phyloP scores from a whole-genome alignment of 2,113 vertebrate species.

The Hippocampus barbouri region DNA sequence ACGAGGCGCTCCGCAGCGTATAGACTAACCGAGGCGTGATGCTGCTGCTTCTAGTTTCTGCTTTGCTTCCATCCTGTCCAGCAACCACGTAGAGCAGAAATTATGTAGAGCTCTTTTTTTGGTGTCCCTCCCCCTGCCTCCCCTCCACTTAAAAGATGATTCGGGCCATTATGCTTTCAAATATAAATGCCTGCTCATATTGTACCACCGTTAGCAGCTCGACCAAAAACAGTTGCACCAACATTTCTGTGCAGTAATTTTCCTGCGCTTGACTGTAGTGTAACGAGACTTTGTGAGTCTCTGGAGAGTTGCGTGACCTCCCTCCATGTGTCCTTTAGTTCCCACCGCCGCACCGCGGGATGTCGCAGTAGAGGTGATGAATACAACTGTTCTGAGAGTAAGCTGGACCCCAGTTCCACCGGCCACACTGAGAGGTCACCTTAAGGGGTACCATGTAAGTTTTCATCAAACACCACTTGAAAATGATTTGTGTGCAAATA shows the following conservation, averaged over 20 bases:
- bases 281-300: background rate
- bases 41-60: conserved; percentile 23
- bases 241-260: background rate
- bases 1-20: conserved; percentile 20
- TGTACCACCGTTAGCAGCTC: background rate
- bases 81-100: conserved; percentile 22
- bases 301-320: conserved; percentile 1
- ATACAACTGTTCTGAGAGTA: conserved; percentile 80
- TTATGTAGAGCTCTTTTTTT: conserved; percentile 6
- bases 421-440: conserved; percentile 82
- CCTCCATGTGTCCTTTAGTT: conserved; percentile 67
- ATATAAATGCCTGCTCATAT: conserved; percentile 5
- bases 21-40: conserved; percentile 20
- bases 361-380: conserved; percentile 79
- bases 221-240: background rate
- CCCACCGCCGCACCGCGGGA: conserved; percentile 81
- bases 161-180: background rate
- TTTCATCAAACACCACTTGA: background rate
- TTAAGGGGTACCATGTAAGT: conserved; percentile 86
- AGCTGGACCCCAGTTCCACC: conserved; percentile 82
- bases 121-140: background rate
- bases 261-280: background rate
- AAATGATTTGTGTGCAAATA: background rate
- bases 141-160: background rate
- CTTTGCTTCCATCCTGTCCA: conserved; percentile 17